Evolutionary conservation across 2,113 vertebrate species (phyloP), one percentile per base, ranked within the genome.

Genomic region (Euleptes europaea): DNA sequence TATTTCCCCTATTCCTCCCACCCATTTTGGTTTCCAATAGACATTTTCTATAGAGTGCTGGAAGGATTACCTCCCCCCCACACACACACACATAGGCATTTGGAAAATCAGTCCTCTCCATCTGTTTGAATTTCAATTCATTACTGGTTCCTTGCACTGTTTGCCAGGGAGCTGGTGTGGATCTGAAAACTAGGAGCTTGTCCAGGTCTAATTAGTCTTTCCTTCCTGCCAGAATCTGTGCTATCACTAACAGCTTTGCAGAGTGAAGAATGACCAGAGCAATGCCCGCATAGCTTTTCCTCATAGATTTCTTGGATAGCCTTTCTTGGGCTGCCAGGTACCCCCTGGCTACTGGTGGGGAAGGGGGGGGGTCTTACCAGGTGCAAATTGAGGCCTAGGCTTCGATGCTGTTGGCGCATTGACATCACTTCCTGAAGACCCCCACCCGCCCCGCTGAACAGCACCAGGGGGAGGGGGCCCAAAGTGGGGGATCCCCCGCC

Each of bases 161-260:
- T 40, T 77, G 73, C 82, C 74, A 84, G 69, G 73, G 44, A 35
- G 2, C 12, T 23, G n/a, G 21, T 60, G 60, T 67, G 15, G 13
- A 44, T 84, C 44, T 40, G 35, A 77, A 21, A 84, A 44, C 72
- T 38, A 38, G 73, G 82, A 47, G 12, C 26, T 38, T 4, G 14
- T 74, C 81, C 35, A 71, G 38, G 51, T 51, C 51, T 82, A 42
- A 82, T 82, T 72, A 82, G 63, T 26, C 26, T 84, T 67, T 40
- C n/a, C 44, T 77, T 51, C 47, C 73, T 69, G 63, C 23, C 73
- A 84, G 44, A 76, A 67, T 67, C 63, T 69, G 74, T 21, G 33
- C 12, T 40, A 19, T n/a, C 3, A 26, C 35, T 49, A 77, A n/a
- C 19, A 21, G 63, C 26, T n/a, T 47, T 40, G 23, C 5, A 3